Conservation (phyloP, 2,113 vertebrate species). For the Halichoerus grypus region DNA sequence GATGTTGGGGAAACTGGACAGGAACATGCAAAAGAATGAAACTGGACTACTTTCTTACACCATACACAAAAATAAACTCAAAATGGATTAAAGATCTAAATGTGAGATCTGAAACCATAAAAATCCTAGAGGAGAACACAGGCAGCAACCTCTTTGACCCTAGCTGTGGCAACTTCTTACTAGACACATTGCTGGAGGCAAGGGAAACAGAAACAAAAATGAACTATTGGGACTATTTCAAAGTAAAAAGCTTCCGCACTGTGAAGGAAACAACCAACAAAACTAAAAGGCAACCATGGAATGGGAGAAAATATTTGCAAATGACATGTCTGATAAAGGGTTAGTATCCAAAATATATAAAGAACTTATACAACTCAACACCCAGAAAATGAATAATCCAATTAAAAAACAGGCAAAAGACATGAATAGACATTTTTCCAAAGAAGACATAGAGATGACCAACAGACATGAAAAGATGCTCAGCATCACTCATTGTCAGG, state of each 20-base stretch:
- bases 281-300: neutral
- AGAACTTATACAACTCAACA: neutral
- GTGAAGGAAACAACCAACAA: neutral
- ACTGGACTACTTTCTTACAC: neutral
- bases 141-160: neutral
- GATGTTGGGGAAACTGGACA: neutral
- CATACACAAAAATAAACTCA: neutral
- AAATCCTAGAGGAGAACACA: neutral
- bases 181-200: neutral
- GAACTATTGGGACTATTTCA: neutral
- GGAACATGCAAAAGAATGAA: neutral
- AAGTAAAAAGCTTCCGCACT: neutral
- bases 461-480: neutral
- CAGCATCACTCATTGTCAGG: neutral
- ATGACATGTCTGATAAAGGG: neutral
- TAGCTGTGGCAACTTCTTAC: neutral
- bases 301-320: neutral
- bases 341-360: neutral
- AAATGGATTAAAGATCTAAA: neutral
- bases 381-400: neutral
- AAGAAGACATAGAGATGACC: neutral
- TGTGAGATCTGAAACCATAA: neutral
- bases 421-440: neutral
- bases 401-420: neutral
- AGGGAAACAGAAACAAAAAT: neutral